Evolutionary conservation across 2,113 vertebrate genomes (phyloP).

Genomic region (Condylura cristata): DNA sequence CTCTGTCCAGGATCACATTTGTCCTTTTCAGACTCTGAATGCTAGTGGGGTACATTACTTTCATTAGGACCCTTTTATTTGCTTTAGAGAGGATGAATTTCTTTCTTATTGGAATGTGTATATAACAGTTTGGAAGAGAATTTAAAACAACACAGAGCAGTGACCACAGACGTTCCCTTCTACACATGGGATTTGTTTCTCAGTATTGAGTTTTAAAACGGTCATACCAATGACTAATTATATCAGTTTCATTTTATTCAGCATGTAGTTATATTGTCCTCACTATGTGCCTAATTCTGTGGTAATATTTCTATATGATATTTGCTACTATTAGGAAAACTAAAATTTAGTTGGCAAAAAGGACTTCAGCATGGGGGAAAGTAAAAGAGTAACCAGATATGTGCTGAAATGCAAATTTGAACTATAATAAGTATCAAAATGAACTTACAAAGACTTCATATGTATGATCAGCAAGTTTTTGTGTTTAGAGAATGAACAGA

Average conservation of each 20-base stretch:
- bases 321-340: neutral
- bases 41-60: slow-evolving; percentile 87
- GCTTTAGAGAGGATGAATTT: slow-evolving; percentile 60
- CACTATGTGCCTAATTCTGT: neutral
- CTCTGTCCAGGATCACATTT: slow-evolving; percentile 92
- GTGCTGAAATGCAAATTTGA: neutral
- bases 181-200: slow-evolving; percentile 36
- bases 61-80: slow-evolving; percentile 81
- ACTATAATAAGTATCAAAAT: neutral
- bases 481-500: neutral
- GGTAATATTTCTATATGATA: neutral
- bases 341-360: neutral
- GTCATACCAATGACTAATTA: slow-evolving; percentile 12
- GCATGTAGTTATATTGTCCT: neutral
- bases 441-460: neutral
- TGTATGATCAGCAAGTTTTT: neutral
- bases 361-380: neutral
- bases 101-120: slow-evolving; percentile 76
- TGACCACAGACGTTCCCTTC: neutral
- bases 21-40: slow-evolving; percentile 89
- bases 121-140: slow-evolving; percentile 74
- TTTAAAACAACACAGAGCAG: slow-evolving; percentile 56
- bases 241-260: neutral
- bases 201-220: slow-evolving; percentile 68
- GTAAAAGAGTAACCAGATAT: neutral